A percentile compares a stretch with the other conserved stretches of the same genome.
phyloP scores from a whole-genome alignment of 1,140 invertebrate genomes.

The Triops longicaudatus region DNA sequence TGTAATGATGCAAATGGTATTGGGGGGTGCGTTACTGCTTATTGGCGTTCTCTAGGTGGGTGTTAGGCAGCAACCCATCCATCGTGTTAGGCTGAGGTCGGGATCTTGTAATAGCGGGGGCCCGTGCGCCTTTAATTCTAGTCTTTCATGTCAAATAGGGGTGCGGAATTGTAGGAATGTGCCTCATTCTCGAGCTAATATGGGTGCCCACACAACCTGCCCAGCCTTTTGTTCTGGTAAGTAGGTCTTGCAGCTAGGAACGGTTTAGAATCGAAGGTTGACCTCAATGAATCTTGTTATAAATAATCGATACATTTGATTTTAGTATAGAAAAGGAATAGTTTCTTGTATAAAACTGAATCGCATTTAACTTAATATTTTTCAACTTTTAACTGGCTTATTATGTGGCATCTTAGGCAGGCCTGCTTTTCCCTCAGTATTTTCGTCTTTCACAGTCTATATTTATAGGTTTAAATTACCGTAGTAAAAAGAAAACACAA shows the following conservation, averaged over 20 bases:
- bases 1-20: not conserved
- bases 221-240: not conserved
- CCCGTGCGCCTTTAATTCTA: not conserved
- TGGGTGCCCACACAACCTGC: not conserved
- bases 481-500: too few relatives aligned
- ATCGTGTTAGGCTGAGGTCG: not conserved
- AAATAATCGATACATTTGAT: too few relatives aligned
- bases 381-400: too few relatives aligned
- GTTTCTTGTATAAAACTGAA: too few relatives aligned
- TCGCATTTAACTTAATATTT: too few relatives aligned
- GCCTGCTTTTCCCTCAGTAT: too few relatives aligned
- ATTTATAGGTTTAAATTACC: too few relatives aligned
- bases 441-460: too few relatives aligned
- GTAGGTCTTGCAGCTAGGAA: not conserved
- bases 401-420: too few relatives aligned
- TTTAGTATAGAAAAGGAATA: too few relatives aligned
- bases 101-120: not conserved
- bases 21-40: not conserved
- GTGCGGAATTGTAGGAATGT: not conserved
- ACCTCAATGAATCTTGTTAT: not conserved
- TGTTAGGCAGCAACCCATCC: slow-evolving; percentile 1
- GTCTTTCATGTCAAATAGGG: not conserved
- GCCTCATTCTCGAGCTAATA: slow-evolving; percentile 5
- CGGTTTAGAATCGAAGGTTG: not conserved
- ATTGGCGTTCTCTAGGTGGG: not conserved